phyloP scores from a whole-genome alignment of 2,888 invertebrate species.

The Anagyrus pseudococci region DNA sequence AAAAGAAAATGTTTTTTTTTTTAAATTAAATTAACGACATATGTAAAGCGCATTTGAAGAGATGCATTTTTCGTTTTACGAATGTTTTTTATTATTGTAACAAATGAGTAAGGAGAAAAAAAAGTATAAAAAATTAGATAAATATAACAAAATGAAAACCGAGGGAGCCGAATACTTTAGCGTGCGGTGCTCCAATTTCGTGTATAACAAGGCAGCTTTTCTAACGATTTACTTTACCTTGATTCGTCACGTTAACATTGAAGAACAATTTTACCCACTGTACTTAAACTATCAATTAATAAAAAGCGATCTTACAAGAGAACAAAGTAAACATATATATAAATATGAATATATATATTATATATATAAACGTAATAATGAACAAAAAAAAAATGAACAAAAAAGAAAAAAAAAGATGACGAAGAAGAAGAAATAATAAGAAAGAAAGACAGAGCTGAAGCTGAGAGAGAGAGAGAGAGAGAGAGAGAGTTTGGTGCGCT shows the following conservation, averaged over 20 bases:
- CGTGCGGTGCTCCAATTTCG: no score
- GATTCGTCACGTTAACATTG: constrained; percentile 14
- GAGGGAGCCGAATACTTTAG: no score
- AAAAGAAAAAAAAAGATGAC: constrained; percentile 25
- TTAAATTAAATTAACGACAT: neutral
- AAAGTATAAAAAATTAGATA: no score
- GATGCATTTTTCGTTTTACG: neutral
- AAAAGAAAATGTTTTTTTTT: no score
- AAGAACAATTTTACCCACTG: constrained; percentile 39
- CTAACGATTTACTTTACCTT: constrained; percentile 12
- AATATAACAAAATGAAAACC: no score
- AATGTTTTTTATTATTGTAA: neutral
- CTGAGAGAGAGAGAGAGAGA: no score
- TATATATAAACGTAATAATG: constrained; percentile 47
- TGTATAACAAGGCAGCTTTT: constrained; percentile 15
- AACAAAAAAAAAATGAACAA: constrained; percentile 28
- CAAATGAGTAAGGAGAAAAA: no score
- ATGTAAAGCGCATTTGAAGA: neutral
- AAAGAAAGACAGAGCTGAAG: no score
- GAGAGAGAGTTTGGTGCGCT: no score
- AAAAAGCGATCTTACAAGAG: constrained; percentile 41
- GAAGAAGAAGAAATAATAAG: constrained; percentile 25
- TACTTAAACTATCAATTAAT: constrained; percentile 53
- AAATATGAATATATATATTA: constrained; percentile 42
- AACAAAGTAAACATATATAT: constrained; percentile 43